Conservation (phyloP, 1,140 invertebrate species). For the Trichogramma pretiosum region DNA sequence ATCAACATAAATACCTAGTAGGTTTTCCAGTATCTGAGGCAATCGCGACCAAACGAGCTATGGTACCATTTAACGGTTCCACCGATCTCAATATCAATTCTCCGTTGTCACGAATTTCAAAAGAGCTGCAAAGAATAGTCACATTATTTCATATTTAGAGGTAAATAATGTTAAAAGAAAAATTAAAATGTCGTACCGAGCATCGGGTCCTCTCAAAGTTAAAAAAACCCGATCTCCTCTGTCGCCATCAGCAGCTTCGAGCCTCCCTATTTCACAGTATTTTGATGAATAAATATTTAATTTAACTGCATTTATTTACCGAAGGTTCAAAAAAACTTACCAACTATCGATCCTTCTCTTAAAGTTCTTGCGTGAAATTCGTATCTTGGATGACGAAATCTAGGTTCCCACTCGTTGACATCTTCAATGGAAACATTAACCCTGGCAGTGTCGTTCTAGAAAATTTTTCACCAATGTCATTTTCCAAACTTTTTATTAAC, state of each 20-base stretch:
- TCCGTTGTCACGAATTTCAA: conserved; percentile 46
- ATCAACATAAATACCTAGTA: conserved; percentile 50
- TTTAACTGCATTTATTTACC: background rate
- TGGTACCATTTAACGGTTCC: conserved; percentile 55
- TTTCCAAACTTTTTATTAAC: background rate
- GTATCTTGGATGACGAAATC: conserved; percentile 78
- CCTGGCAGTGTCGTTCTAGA: conserved; percentile 66
- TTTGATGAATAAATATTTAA: background rate
- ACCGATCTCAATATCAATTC: conserved; percentile 46
- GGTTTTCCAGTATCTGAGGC: conserved; percentile 72
- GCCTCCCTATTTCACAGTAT: conserved; percentile 44
- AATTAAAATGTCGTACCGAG: too few relatives aligned
- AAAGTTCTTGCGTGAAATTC: conserved; percentile 59
- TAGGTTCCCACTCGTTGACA: conserved; percentile 87
- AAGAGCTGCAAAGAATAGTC: conserved; percentile 31
- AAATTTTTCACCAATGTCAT: conserved; percentile 14
- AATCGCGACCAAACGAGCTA: conserved; percentile 57
- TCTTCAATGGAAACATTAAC: conserved; percentile 75
- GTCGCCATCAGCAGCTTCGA: conserved; percentile 75
- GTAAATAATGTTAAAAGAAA: background rate
- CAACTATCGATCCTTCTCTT: conserved; percentile 37
- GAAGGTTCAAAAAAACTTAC: conserved; percentile 30
- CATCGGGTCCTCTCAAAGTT: conserved; percentile 61
- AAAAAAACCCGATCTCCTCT: conserved; percentile 61
- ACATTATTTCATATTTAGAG: conserved; percentile 1